These are phyloP conservation scores for Exephanes ischioxanthus DNA, from an alignment of 2,888 invertebrate species.

Conservation along the genomic window DNA sequence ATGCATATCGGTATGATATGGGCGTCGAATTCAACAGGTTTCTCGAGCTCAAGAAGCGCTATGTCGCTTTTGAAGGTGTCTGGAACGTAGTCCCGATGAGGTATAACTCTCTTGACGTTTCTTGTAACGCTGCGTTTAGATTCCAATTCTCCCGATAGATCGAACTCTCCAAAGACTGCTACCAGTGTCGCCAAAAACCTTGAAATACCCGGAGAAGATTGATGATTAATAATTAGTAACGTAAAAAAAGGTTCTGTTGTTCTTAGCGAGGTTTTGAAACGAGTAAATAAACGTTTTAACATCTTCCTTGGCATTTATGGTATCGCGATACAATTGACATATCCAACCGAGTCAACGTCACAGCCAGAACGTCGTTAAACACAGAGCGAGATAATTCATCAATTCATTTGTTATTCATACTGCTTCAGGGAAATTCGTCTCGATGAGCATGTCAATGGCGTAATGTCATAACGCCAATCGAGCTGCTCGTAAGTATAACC, in stretches of 20 bases:
- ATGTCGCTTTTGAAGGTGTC: conserved; percentile 97
- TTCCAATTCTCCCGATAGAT: conserved; percentile 94
- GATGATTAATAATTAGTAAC: not conserved
- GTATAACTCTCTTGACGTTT: conserved; percentile 94
- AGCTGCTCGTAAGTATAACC: not conserved
- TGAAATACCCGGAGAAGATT: conserved; percentile 65
- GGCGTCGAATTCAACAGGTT: conserved; percentile 92
- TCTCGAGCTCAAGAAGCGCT: conserved; percentile 94
- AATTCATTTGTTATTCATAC: not conserved
- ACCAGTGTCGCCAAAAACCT: conserved; percentile 95
- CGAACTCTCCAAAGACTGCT: conserved; percentile 96
- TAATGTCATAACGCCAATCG: not conserved
- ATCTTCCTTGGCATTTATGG: not conserved
- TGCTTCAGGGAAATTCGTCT: not conserved
- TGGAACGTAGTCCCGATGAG: conserved; percentile 95
- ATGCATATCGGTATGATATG: conserved; percentile 97
- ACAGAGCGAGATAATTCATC: not conserved
- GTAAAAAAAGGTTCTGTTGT: conserved; percentile 31
- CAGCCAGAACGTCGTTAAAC: not conserved
- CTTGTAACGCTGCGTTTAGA: conserved; percentile 91
- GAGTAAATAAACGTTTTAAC: too few relatives aligned
- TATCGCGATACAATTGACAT: conserved; percentile 24
- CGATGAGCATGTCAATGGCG: not conserved
- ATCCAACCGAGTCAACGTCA: not conserved
- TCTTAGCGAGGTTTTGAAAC: not conserved